Evolutionary conservation across 64 coral and sea anemone genomes (phyloP).

Genomic region (Dendronephthya gigantea): DNA sequence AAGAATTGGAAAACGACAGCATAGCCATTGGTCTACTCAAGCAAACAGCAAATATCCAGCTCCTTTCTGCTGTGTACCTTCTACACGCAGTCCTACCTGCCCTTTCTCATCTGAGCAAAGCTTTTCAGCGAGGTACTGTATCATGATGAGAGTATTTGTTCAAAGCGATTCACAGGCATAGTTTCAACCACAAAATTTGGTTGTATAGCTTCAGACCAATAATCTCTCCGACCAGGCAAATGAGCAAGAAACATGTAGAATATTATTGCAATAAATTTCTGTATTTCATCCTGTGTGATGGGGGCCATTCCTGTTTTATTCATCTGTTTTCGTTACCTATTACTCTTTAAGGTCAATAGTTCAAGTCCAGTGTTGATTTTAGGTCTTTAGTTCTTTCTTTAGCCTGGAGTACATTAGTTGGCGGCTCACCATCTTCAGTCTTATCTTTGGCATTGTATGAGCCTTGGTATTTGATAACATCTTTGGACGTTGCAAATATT

Average conservation of each 20-base stretch:
- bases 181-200: neutral
- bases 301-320: neutral
- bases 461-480: neutral
- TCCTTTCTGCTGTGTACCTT: neutral
- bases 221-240: neutral
- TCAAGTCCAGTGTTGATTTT: no score
- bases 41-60: neutral
- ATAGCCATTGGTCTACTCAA: neutral
- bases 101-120: neutral
- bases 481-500: neutral
- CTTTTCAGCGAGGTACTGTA: constrained; percentile 40
- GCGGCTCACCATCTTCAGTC: neutral
- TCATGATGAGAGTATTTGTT: neutral
- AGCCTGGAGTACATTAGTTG: no score
- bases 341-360: neutral
- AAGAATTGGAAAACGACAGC: neutral
- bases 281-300: constrained; percentile 3
- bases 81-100: neutral
- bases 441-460: neutral
- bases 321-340: neutral
- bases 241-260: constrained; percentile 5
- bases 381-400: neutral
- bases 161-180: constrained; percentile 6
- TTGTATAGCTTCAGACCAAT: neutral
- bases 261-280: neutral